A percentile compares a stretch with the other conserved stretches of the same genome.
phyloP scores from a whole-genome alignment of 2,888 invertebrate genomes.

The Adineta ricciae region DNA sequence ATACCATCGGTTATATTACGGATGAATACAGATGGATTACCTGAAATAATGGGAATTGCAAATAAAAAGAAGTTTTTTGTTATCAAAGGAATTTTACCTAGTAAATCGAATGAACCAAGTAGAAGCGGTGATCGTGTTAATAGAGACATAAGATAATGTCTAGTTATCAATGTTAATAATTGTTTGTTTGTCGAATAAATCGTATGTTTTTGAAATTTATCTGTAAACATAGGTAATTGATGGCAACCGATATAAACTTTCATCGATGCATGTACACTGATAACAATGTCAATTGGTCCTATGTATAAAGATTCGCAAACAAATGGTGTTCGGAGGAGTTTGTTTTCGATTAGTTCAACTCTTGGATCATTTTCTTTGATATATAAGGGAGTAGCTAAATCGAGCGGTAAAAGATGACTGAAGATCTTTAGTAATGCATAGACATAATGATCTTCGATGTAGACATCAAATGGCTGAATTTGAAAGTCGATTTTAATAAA shows the following conservation, averaged over 20 bases:
- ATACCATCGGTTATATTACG: conserved; percentile 75
- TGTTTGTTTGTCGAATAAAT: conserved; percentile 68
- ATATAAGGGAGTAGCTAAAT: background rate
- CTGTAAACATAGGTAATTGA: conserved; percentile 74
- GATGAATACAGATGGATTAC: conserved; percentile 63
- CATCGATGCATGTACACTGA: conserved; percentile 71
- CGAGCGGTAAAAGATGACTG: background rate
- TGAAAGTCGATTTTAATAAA: conserved; percentile 39
- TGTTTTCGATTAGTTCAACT: background rate
- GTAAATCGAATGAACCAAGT: conserved; percentile 77
- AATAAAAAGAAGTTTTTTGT: no score
- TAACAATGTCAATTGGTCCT: conserved; percentile 64
- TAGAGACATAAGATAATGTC: conserved; percentile 80
- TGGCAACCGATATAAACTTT: conserved; percentile 80
- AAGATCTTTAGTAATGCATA: conserved; percentile 37
- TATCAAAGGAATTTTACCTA: conserved; percentile 50
- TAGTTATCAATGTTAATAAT: conserved; percentile 69
- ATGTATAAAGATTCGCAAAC: conserved; percentile 59
- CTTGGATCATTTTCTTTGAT: background rate
- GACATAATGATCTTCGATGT: conserved; percentile 50
- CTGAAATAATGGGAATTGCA: no score
- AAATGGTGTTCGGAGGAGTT: conserved; percentile 35
- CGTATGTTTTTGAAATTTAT: conserved; percentile 64
- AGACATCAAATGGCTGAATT: conserved; percentile 44
- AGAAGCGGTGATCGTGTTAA: conserved; percentile 79